Evolutionary conservation across 2,797 vertebrate genomes (phyloP), one percentile per base, ranked within the genome.

Genomic region (Spinus olivaceus): DNA sequence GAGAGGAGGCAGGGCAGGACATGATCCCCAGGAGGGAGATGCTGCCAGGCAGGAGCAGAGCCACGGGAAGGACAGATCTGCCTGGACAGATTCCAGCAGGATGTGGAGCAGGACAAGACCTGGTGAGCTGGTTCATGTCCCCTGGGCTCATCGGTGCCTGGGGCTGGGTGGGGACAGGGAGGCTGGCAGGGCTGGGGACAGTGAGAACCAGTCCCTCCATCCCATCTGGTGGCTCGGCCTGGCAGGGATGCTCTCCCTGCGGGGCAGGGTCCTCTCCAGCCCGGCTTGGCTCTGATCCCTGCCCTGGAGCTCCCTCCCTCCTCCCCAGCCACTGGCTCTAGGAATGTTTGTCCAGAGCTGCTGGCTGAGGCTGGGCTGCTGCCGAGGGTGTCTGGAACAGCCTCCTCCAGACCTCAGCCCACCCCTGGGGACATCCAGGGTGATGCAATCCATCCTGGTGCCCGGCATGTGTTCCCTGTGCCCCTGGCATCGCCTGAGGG

Each of bases 61-160:
- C 28, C 90, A 63, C 0, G 5, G 90, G 61, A 83, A 91, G 90
- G 90, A 64, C 76, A 32, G 28, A 2, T 64, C 65, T n/a, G 66
- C 73, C 47, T 64, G 88, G 44, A 57, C 10, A 19, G 20, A 22
- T 57, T 56, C 57, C 88, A 78, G 50, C 90, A 81, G 94, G 70
- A 88, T 88, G 77, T 22, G 73, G 9, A 86, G 70, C 90, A 81
- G 81, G 66, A 88, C 65, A 5, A 2, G 77, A 47, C 16, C 61
- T 28, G 81, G 37, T n/a, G 86, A 57, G 53, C 82, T 90, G 94
- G 56, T 32, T 77, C 3, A 0, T 12, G 41, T 53, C 51, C 33
- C 74, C 8, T 8, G 30, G 39, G 53, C 18, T 79, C 35, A 3
- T 25, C 6, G 0, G 53, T 23, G 53, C 35, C 77, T 67, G 84